Evolutionary conservation across 2,797 vertebrate species (phyloP).

Genomic region (Tachyglossus aculeatus): DNA sequence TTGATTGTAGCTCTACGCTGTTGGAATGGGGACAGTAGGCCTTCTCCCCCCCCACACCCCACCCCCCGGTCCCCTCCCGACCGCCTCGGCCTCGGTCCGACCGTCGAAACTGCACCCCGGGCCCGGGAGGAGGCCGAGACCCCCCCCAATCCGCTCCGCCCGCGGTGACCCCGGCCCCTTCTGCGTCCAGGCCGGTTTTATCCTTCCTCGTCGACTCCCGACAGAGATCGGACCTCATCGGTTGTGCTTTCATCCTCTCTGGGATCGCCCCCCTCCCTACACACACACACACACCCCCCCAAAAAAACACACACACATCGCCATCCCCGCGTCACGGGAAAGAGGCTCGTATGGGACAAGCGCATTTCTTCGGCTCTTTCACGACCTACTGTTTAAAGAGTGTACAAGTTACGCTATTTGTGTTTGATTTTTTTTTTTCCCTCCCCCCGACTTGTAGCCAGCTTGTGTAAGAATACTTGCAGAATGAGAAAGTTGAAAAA

Average conservation of each 20-base stretch:
- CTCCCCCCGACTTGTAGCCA: conserved; percentile 91
- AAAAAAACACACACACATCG: too few relatives aligned
- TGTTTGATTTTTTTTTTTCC: conserved; percentile 80
- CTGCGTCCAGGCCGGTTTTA: conserved; percentile 79
- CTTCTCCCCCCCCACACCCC: too few relatives aligned
- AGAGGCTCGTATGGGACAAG: conserved; percentile 82
- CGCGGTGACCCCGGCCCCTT: conserved; percentile 84
- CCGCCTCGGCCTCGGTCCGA: conserved; percentile 76
- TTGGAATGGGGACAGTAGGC: conserved; percentile 68
- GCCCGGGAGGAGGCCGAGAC: conserved; percentile 77
- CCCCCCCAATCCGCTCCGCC: conserved; percentile 77
- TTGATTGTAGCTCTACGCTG: conserved; percentile 73
- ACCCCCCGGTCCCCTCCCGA: conserved; percentile 67
- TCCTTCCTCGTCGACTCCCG: conserved; percentile 80
- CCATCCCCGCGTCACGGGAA: conserved; percentile 70
- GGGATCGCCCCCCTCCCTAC: conserved; percentile 60
- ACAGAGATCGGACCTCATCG: conserved; percentile 81
- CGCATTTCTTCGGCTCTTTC: conserved; percentile 82
- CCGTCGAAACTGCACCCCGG: conserved; percentile 79
- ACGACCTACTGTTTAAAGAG: conserved; percentile 89
- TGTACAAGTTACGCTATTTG: conserved; percentile 90
- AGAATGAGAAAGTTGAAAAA: conserved; percentile 80
- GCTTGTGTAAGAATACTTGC: conserved; percentile 96
- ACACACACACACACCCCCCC: too few relatives aligned
- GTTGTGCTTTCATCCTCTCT: conserved; percentile 75